Conservation (phyloP, 2,113 vertebrate genomes). For the Abramis brama region DNA sequence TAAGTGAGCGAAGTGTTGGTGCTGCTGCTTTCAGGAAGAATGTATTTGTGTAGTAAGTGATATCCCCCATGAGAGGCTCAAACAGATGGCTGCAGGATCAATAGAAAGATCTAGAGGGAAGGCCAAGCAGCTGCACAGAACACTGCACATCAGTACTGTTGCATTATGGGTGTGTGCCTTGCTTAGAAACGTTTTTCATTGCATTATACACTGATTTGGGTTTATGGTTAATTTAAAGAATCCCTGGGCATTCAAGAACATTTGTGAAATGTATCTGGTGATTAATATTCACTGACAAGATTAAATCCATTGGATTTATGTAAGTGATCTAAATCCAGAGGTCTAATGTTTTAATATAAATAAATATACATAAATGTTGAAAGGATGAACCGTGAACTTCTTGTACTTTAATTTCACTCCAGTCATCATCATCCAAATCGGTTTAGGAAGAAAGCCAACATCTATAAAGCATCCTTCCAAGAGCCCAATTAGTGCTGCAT, state of each 20-base stretch:
- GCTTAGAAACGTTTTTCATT: neutral
- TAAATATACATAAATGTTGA: neutral
- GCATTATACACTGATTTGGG: neutral
- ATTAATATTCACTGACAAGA: neutral
- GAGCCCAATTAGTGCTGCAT: neutral
- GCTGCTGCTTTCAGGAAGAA: neutral
- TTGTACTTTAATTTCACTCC: neutral
- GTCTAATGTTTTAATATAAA: neutral
- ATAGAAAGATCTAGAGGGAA: conserved; percentile 7
- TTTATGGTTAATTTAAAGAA: neutral
- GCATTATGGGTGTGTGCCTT: neutral
- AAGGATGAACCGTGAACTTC: neutral
- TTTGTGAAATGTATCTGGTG: neutral
- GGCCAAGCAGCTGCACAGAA: neutral
- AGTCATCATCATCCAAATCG: neutral
- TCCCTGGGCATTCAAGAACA: neutral
- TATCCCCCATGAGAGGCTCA: conserved; percentile 14
- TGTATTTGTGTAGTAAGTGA: conserved; percentile 21
- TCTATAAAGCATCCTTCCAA: neutral
- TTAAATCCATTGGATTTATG: neutral
- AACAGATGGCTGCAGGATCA: neutral
- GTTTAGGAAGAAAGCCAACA: conserved; percentile 13
- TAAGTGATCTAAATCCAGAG: neutral
- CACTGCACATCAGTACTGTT: neutral
- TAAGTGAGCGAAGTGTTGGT: neutral